Evolutionary conservation across 2,797 vertebrate genomes (phyloP).

Genomic region (Sebastiscus tertius): DNA sequence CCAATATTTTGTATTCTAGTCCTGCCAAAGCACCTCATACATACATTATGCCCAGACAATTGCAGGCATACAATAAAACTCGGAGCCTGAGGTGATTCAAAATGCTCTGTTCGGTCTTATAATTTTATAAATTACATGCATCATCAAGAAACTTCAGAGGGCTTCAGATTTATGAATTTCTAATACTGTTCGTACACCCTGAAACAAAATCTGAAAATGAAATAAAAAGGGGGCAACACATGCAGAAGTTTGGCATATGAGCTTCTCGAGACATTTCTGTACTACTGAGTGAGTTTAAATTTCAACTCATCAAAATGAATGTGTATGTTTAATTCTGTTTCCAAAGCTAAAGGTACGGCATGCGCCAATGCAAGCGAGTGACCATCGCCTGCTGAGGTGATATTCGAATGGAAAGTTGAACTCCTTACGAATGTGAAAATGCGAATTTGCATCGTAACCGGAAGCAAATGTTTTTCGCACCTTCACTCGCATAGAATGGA

Average conservation of each 20-base stretch:
- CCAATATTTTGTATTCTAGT: conserved; percentile 46
- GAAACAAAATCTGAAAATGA: conserved; percentile 1
- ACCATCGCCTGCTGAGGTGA: too few relatives aligned
- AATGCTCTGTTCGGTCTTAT: neutral
- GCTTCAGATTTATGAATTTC: neutral
- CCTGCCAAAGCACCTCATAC: conserved; percentile 25
- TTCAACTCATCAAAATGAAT: neutral
- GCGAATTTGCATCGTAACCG: too few relatives aligned
- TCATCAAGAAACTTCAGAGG: conserved; percentile 4
- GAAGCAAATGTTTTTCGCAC: too few relatives aligned
- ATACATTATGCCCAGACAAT: conserved; percentile 42
- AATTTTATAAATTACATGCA: conserved; percentile 18
- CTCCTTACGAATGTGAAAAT: too few relatives aligned
- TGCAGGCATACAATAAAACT: conserved; percentile 24
- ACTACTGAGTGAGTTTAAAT: neutral
- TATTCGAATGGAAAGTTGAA: too few relatives aligned
- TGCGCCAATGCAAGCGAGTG: too few relatives aligned
- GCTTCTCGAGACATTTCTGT: neutral
- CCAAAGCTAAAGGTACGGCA: too few relatives aligned
- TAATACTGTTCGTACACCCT: neutral
- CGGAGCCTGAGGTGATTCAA: conserved; percentile 1
- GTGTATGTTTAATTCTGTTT: neutral
- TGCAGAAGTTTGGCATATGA: neutral
- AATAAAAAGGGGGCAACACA: neutral
- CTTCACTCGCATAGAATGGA: too few relatives aligned